These are phyloP conservation scores for Dyspetes luteomarginatus DNA, from an alignment of 2,888 invertebrate genomes.

Conservation along the genomic window DNA sequence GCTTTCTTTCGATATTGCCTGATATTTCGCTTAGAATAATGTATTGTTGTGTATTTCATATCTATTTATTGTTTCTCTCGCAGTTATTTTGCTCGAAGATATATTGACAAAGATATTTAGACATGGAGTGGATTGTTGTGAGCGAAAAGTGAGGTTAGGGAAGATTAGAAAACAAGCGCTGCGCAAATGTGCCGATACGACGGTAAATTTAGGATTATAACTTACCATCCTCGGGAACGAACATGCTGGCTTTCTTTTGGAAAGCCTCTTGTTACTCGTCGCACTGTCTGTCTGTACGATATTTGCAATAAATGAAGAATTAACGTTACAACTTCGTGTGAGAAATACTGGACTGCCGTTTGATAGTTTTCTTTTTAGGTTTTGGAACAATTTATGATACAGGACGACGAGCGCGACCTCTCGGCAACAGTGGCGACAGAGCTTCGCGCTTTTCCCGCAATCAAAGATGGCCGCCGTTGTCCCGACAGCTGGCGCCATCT, in stretches of 20 bases:
- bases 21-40: no score
- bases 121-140: no score
- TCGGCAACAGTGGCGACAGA: neutral
- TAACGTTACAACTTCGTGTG: no score
- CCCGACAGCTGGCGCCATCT: constrained; percentile 34
- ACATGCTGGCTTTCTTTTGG: constrained; percentile 38
- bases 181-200: neutral
- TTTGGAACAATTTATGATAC: no score
- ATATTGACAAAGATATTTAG: no score
- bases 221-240: constrained; percentile 62
- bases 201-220: neutral
- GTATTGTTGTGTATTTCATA: no score
- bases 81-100: no score
- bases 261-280: neutral
- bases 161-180: neutral
- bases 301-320: neutral
- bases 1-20: no score
- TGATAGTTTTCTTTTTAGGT: no score
- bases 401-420: no score
- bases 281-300: neutral
- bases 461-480: constrained; percentile 24
- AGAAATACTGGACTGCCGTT: no score
- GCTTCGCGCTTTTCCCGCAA: neutral
- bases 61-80: no score
- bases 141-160: constrained; percentile 52